Percentiles rank a stretch among this genome's conserved stretches.
phyloP scores from a whole-genome alignment of 2,113 vertebrate genomes.

The Pantherophis guttatus region DNA sequence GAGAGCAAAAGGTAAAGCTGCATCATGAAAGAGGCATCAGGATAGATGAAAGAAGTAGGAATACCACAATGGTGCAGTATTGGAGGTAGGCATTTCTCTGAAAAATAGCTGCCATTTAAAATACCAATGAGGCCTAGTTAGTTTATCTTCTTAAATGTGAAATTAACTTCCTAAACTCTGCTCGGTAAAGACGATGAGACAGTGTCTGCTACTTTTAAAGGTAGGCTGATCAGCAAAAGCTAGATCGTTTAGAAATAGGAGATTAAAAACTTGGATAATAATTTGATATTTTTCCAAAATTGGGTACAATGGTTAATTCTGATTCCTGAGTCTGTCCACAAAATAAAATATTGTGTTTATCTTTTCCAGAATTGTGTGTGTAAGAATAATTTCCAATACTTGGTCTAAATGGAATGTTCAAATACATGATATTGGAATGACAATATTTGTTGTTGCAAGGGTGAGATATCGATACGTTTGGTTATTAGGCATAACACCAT shows the following conservation, averaged over 20 bases:
- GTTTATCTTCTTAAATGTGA: not conserved
- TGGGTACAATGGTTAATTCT: not conserved
- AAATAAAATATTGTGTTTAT: not conserved
- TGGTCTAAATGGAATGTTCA: not conserved
- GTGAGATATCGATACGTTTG: not conserved
- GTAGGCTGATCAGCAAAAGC: not conserved
- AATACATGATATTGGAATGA: not conserved
- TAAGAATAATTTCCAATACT: not conserved
- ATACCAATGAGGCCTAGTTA: not conserved
- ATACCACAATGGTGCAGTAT: not conserved
- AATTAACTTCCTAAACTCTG: not conserved
- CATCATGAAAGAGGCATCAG: not conserved
- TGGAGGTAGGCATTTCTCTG: not conserved
- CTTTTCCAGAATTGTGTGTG: not conserved
- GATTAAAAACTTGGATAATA: not conserved
- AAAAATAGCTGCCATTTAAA: not conserved
- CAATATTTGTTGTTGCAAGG: not conserved
- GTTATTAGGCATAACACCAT: not conserved
- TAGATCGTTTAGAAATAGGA: not conserved
- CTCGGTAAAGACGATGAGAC: not conserved
- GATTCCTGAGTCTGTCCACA: not conserved
- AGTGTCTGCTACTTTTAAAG: not conserved
- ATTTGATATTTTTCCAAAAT: not conserved
- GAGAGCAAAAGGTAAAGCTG: not conserved
- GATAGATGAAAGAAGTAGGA: not conserved